These are phyloP conservation scores for Mastigias papua DNA, from an alignment of 30 jellyfish, hydroid and myxozoan species.

Conservation along the genomic window DNA sequence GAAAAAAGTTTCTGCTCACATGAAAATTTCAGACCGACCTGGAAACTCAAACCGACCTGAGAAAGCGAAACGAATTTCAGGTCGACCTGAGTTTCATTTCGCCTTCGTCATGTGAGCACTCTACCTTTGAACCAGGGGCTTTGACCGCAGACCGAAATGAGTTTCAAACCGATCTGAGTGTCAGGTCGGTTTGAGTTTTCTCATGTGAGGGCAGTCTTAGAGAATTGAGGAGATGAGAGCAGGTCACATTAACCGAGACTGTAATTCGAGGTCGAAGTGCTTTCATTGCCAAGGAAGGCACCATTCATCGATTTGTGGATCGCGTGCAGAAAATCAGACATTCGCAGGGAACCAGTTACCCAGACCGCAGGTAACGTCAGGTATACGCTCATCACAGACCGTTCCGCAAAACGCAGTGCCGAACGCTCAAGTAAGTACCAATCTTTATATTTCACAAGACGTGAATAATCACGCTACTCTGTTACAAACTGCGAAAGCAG, in stretches of 20 bases:
- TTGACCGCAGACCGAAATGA: no score
- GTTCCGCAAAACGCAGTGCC: neutral
- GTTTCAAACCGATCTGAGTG: no score
- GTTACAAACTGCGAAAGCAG: neutral
- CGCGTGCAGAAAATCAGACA: neutral
- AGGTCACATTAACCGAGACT: neutral
- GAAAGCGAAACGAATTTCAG: no score
- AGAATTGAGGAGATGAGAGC: constrained; percentile 1
- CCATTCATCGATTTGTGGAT: constrained; percentile 3
- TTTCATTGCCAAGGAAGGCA: neutral
- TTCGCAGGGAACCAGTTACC: neutral
- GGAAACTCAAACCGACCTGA: no score
- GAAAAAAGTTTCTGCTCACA: no score
- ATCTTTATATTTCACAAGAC: neutral
- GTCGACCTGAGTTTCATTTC: no score
- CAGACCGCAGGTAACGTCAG: neutral
- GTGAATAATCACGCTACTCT: neutral
- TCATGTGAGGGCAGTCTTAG: no score
- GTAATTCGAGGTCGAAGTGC: neutral
- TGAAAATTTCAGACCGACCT: no score
- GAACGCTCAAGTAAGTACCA: neutral
- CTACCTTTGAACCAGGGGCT: no score
- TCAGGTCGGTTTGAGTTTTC: no score
- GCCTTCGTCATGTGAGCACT: no score
- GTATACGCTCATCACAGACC: neutral